Percentiles rank a stretch among this genome's conserved stretches.
These are phyloP conservation scores for Chaenodraco wilsoni DNA, from an alignment of 2,797 vertebrate genomes.

Conservation along the genomic window DNA sequence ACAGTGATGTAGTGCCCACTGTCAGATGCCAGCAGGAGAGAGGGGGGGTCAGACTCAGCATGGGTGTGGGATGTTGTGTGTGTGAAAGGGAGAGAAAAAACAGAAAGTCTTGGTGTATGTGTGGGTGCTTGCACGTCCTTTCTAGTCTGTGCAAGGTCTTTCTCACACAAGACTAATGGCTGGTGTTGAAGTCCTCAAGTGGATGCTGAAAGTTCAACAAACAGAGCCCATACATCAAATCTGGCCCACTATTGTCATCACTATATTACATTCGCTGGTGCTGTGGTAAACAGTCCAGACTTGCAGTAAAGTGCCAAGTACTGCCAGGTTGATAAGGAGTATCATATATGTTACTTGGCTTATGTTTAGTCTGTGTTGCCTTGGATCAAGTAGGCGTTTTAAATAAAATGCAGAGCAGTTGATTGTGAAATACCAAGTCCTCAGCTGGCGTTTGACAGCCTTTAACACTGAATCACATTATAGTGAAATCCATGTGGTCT, in stretches of 20 bases:
- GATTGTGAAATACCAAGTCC: neutral
- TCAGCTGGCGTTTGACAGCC: neutral
- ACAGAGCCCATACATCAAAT: slow-evolving; percentile 74
- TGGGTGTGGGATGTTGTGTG: slow-evolving; percentile 68
- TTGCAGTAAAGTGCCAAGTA: slow-evolving; percentile 4
- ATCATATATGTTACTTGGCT: neutral
- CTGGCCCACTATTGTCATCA: slow-evolving; percentile 65
- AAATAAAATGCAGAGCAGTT: neutral
- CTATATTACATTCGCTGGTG: slow-evolving; percentile 25
- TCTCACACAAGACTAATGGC: slow-evolving; percentile 81
- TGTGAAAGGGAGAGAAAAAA: slow-evolving; percentile 53
- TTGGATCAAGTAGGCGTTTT: neutral
- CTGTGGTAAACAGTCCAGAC: slow-evolving; percentile 31
- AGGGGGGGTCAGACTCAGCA: slow-evolving; percentile 63
- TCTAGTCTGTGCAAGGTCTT: slow-evolving; percentile 65
- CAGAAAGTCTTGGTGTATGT: slow-evolving; percentile 8
- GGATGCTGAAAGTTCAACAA: slow-evolving; percentile 70
- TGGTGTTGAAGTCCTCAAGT: slow-evolving; percentile 74
- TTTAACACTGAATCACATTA: neutral
- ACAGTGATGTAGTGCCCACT: slow-evolving; percentile 90
- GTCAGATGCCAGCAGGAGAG: slow-evolving; percentile 83
- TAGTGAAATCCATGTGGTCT: neutral
- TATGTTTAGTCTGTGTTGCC: neutral
- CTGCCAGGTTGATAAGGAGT: neutral
- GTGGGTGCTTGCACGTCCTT: slow-evolving; percentile 33